Evolutionary conservation across 1,140 invertebrate species (phyloP).

Genomic region (Stenopsyche tienmushanensis): DNA sequence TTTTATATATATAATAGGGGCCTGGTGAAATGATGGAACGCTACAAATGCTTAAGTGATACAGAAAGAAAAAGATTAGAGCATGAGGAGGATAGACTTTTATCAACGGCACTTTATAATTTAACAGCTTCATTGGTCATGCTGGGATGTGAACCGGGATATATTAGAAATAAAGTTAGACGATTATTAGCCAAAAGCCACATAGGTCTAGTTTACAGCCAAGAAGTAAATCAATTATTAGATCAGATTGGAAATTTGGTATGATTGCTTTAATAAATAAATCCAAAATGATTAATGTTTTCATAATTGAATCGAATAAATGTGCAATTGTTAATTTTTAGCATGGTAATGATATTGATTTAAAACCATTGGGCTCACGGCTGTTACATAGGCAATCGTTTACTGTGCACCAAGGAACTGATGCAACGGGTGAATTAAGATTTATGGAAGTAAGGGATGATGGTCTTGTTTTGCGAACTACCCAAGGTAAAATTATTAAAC

Average conservation of each 20-base stretch:
- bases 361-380: conserved; percentile 86
- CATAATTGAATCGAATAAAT: conserved; percentile 3
- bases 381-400: conserved; percentile 96
- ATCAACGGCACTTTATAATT: conserved; percentile 94
- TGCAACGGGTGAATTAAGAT: conserved; percentile 87
- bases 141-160: conserved; percentile 84
- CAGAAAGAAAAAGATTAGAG: conserved; percentile 92
- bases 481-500: too few relatives aligned
- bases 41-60: conserved; percentile 91
- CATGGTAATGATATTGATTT: conserved; percentile 96
- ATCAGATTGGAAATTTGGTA: conserved; percentile 93
- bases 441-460: conserved; percentile 98
- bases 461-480: conserved; percentile 92
- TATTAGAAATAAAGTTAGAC: conserved; percentile 87
- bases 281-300: background rate
- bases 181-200: conserved; percentile 95
- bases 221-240: conserved; percentile 94
- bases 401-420: conserved; percentile 94
- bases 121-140: conserved; percentile 96
- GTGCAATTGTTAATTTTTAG: conserved; percentile 54
- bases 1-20: conserved; percentile 55
- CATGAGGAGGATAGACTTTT: conserved; percentile 97
- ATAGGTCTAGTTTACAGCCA: conserved; percentile 97
- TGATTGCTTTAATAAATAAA: conserved; percentile 45
- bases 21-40: conserved; percentile 99